Conservation (phyloP, 1,140 invertebrate species). For the Argopecten irradians region DNA sequence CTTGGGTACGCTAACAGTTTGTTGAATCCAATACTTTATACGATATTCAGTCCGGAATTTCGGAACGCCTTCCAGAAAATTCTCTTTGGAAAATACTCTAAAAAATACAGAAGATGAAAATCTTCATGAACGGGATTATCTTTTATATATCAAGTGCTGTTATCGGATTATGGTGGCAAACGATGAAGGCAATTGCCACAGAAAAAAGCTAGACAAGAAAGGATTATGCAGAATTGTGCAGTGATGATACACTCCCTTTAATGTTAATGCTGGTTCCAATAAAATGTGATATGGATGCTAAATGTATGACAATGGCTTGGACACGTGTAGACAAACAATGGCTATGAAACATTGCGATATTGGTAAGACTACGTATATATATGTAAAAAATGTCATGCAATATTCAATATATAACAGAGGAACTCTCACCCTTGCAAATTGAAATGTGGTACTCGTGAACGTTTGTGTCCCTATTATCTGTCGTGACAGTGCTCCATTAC, state of each 20-base stretch:
- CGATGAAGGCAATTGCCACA: neutral
- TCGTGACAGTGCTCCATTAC: neutral
- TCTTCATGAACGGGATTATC: neutral
- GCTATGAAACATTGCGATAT: neutral
- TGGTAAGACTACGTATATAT: neutral
- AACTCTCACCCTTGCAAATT: neutral
- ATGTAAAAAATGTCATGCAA: neutral
- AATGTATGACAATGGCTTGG: neutral
- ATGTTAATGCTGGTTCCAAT: neutral
- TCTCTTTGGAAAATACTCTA: slow-evolving; percentile 34
- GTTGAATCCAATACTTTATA: slow-evolving; percentile 77
- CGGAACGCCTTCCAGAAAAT: slow-evolving; percentile 73
- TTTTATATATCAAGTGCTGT: neutral
- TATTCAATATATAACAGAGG: neutral
- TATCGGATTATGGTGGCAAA: neutral
- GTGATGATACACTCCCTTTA: neutral
- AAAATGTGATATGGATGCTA: neutral
- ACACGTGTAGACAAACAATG: neutral
- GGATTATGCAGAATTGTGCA: neutral
- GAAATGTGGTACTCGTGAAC: neutral
- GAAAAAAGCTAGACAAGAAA: no score
- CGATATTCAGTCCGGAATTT: slow-evolving; percentile 77
- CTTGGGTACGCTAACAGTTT: slow-evolving; percentile 76
- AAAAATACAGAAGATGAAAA: neutral
- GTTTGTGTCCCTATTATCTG: neutral